Conservation (phyloP, 2,113 vertebrate species). For the Columbina picui region DNA sequence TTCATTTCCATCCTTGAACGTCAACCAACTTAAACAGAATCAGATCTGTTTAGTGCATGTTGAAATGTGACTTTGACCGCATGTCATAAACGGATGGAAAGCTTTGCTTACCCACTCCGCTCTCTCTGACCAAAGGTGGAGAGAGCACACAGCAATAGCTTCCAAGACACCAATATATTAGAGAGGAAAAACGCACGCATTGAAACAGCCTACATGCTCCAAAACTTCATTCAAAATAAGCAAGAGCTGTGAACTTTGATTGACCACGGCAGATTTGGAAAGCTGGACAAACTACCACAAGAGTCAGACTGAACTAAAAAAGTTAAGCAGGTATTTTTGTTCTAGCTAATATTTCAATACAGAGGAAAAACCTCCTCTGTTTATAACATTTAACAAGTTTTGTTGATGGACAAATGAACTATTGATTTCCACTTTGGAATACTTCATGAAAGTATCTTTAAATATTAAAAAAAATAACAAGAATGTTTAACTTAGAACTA, state of each 20-base stretch:
- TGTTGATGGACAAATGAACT: neutral
- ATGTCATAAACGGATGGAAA: conserved; percentile 47
- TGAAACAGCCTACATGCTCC: neutral
- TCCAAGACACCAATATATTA: conserved; percentile 53
- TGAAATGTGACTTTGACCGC: conserved; percentile 18
- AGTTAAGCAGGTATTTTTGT: neutral
- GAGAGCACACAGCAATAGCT: neutral
- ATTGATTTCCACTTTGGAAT: neutral
- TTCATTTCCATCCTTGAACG: conserved; percentile 38
- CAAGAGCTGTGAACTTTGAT: neutral
- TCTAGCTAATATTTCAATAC: neutral
- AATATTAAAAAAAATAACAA: neutral
- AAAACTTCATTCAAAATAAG: neutral
- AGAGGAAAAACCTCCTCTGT: neutral
- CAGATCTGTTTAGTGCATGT: conserved; percentile 46
- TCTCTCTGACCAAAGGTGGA: neutral
- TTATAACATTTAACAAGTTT: neutral
- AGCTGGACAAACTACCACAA: neutral
- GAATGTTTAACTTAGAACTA: neutral
- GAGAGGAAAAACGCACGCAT: neutral
- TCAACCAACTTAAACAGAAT: conserved; percentile 51
- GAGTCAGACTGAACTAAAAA: neutral
- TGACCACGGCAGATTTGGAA: neutral
- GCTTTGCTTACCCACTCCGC: conserved; percentile 51
- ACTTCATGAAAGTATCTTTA: neutral